Percentiles rank a stretch among this genome's conserved stretches.
Evolutionary conservation across 2,888 invertebrate genomes (phyloP).

Genomic region (Drosophila nigricruria): DNA sequence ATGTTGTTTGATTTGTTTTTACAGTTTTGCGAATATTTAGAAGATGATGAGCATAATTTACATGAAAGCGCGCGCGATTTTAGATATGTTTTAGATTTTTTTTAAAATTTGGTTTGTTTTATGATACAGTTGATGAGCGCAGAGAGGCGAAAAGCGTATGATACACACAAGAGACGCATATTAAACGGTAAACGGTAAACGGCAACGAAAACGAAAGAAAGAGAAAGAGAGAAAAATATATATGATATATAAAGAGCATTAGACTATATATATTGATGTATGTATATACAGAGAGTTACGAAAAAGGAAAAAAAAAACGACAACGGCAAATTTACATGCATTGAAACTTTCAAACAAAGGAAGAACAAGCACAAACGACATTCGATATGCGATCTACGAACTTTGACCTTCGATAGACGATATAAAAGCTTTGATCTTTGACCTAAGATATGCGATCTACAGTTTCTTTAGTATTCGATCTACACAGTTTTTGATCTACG

Average conservation of each 20-base stretch:
- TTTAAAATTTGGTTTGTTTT: neutral
- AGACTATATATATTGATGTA: constrained; percentile 35
- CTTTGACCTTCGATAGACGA: constrained; percentile 4
- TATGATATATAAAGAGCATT: constrained; percentile 54
- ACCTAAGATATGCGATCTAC: neutral
- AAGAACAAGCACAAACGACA: constrained; percentile 70
- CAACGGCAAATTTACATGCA: constrained; percentile 18
- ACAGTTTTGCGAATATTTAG: constrained; percentile 31
- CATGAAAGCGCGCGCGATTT: constrained; percentile 25
- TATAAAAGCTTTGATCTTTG: neutral
- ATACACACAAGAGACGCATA: constrained; percentile 44
- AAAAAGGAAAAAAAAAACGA: neutral
- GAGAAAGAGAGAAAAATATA: constrained; percentile 17
- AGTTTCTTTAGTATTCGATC: neutral
- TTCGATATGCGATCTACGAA: neutral
- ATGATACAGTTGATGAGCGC: constrained; percentile 45
- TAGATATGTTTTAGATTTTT: neutral
- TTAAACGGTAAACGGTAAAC: constrained; percentile 43
- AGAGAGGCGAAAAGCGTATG: constrained; percentile 45
- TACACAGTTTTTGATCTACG: neutral
- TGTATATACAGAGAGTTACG: constrained; percentile 28
- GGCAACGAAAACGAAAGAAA: constrained; percentile 44
- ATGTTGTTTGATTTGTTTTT: constrained; percentile 25
- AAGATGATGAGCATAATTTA: constrained; percentile 44
- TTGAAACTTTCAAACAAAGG: constrained; percentile 9